These are phyloP conservation scores for Yponomeuta malinellus DNA, from an alignment of 2,888 invertebrate species.

Conservation along the genomic window DNA sequence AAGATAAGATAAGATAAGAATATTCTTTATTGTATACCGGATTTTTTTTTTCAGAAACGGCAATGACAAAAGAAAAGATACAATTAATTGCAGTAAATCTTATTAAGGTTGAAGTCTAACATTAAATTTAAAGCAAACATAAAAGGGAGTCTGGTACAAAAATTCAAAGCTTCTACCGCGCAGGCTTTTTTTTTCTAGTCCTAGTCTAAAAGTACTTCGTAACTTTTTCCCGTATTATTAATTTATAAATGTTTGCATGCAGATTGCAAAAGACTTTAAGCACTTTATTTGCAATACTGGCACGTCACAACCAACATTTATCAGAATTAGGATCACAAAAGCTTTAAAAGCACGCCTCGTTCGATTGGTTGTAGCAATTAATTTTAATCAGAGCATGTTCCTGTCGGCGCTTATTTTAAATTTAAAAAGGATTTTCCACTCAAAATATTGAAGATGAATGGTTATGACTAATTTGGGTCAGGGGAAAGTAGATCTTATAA, in stretches of 20 bases:
- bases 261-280: not conserved
- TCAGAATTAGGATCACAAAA: not conserved
- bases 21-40: too few species aligned
- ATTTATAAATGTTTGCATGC: too few species aligned
- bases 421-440: constrained; percentile 17
- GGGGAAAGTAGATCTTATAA: constrained; percentile 17
- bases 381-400: constrained; percentile 26
- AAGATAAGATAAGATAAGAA: not conserved
- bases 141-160: not conserved
- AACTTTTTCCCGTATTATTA: too few species aligned
- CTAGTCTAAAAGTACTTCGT: too few species aligned
- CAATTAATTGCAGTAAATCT: too few species aligned
- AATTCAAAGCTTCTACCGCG: too few species aligned
- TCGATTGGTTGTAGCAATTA: constrained; percentile 22
- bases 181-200: too few species aligned
- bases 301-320: not conserved
- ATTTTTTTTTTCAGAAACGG: too few species aligned
- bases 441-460: constrained; percentile 23
- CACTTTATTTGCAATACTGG: not conserved
- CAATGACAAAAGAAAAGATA: too few species aligned
- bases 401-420: constrained; percentile 18
- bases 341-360: constrained; percentile 3
- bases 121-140: not conserved
- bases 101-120: too few species aligned
- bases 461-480: constrained; percentile 22